Conservation (phyloP, 2,888 invertebrate species). For the Eupithecia exiguata region DNA sequence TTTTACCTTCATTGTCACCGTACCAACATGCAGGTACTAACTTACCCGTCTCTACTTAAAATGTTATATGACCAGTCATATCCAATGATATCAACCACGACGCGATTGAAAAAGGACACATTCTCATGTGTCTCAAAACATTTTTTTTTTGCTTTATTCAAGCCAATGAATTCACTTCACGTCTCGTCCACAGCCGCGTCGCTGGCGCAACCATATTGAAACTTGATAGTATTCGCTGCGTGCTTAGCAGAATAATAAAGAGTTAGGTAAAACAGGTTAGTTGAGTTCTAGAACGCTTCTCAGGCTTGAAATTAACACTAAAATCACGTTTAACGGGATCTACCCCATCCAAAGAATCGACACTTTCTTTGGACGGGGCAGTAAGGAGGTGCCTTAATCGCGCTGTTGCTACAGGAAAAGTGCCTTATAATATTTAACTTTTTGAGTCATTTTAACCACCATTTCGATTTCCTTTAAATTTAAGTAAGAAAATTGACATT, state of each 20-base stretch:
- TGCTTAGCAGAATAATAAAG: constrained; percentile 35
- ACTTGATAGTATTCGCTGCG: constrained; percentile 59
- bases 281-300: background rate
- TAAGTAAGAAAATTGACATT: no score
- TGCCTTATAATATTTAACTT: no score
- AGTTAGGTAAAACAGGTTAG: background rate
- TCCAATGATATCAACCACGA: background rate
- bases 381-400: no score
- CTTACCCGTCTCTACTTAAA: background rate
- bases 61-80: background rate
- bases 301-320: constrained; percentile 2
- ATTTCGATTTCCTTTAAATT: no score
- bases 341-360: background rate
- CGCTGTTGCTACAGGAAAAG: no score
- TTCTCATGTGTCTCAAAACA: background rate
- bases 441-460: no score
- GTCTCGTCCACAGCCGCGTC: constrained; percentile 39
- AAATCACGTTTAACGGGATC: background rate
- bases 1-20: no score
- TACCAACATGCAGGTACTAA: no score
- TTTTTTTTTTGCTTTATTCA: constrained; percentile 19
- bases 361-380: background rate
- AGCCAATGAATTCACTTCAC: constrained; percentile 21
- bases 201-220: constrained; percentile 55
- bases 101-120: background rate